Evolutionary conservation across 2,797 vertebrate genomes (phyloP).

Genomic region (Paguma larvata): DNA sequence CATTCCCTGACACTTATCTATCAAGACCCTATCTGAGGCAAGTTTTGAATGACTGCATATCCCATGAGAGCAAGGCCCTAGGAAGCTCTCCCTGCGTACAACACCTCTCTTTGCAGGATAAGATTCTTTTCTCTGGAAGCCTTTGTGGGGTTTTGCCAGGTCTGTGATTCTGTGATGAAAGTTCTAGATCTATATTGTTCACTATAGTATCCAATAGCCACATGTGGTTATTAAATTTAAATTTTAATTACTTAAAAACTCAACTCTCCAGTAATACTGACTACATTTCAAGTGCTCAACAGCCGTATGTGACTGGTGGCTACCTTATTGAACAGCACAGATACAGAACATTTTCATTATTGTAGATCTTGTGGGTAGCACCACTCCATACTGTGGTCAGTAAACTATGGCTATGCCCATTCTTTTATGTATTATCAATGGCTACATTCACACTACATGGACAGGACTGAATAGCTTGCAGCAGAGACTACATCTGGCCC

Average conservation of each 20-base stretch:
- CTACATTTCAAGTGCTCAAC: background rate
- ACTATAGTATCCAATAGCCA: background rate
- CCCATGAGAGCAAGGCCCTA: background rate
- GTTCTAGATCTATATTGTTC: background rate
- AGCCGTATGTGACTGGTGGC: background rate
- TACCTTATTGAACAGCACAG: background rate
- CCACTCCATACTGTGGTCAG: background rate
- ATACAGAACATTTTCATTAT: background rate
- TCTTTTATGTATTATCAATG: background rate
- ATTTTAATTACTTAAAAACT: conserved; percentile 27
- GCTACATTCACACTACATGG: background rate
- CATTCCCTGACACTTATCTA: background rate
- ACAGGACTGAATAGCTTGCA: background rate
- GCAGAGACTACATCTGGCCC: background rate
- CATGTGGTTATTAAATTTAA: background rate
- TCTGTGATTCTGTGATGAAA: background rate
- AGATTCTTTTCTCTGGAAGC: background rate
- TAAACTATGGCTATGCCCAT: background rate
- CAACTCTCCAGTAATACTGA: background rate
- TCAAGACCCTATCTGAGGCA: background rate
- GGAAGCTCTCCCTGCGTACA: background rate
- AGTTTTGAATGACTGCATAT: background rate
- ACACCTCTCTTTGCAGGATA: background rate
- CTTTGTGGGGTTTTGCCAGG: background rate
- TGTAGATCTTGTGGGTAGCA: background rate